Percentiles rank a stretch among this genome's conserved stretches.
These are phyloP conservation scores for Tarsius wallacei DNA, from an alignment of 2,797 vertebrate genomes.

Conservation along the genomic window DNA sequence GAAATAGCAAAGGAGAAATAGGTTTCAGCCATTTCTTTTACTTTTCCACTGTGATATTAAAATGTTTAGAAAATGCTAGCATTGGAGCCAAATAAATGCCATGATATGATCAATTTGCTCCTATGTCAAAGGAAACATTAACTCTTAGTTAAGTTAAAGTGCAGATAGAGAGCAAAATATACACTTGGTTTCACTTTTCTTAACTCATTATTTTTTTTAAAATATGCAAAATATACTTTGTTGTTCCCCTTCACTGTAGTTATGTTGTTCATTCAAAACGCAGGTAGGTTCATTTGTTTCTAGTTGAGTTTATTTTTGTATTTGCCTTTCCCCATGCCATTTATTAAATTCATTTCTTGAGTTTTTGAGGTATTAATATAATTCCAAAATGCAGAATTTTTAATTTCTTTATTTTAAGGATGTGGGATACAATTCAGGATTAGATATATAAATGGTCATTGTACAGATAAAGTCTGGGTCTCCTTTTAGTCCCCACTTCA, in stretches of 20 bases:
- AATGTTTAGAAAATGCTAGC: not conserved
- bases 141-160: not conserved
- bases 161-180: not conserved
- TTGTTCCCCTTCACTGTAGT: not conserved
- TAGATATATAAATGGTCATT: too few relatives aligned
- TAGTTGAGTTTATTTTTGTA: not conserved
- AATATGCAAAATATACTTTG: not conserved
- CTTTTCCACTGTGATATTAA: not conserved
- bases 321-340: not conserved
- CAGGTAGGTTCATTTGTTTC: not conserved
- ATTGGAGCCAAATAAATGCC: not conserved
- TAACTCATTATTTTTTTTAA: not conserved
- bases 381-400: not conserved
- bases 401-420: too few relatives aligned
- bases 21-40: not conserved
- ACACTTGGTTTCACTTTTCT: not conserved
- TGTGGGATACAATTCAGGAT: too few relatives aligned
- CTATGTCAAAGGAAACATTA: slow-evolving; percentile 15
- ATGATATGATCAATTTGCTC: not conserved
- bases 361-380: not conserved
- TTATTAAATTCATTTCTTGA: not conserved
- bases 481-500: too few relatives aligned
- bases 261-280: not conserved
- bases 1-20: not conserved
- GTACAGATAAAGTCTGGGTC: too few relatives aligned